Evolutionary conservation across 2,113 vertebrate species (phyloP), one percentile per base, ranked within the genome.

Genomic region (Gadus macrocephalus): DNA sequence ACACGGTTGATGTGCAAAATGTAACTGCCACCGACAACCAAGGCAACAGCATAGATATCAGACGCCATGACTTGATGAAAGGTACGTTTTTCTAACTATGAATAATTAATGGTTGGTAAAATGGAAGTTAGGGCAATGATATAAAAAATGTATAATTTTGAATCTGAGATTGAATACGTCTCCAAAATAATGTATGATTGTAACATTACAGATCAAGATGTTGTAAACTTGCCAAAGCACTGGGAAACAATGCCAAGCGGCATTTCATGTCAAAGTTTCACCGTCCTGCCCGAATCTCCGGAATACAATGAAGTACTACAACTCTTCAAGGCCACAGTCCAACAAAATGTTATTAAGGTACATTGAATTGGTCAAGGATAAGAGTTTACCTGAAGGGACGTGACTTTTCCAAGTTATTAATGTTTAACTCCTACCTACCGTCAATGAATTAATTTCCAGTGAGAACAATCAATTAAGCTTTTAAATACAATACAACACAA

Each of bases 241-340:
- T 97, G 95, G 95, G 83, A 80, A 53, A 2, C 62, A 35, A 94
- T 96, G 93, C 35, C 73, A 64, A 1, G 77, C 15, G 66, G 14
- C 3, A 70, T 42, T 0, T 20, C 65, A 0, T n/a, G 67, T 86
- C 71, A 73, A 58, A 12, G 77, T 49, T 80, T 93, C 67, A 0
- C 15, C 3, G 68, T 98, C 2, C 17, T 70, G 0, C 15, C 83
- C 5, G 64, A 15, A 0, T 25, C 68, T n/a, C 1, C 27, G 3
- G 93, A 96, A 72, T 89, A 95, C 38, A n/a, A 0, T 0, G 59
- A 55, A 0, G 88, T 95, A 68, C 73, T 84, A 61, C 65, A 0
- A 0, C 65, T 8, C 5, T 95, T 96, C 66, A 61, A 15, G 53
- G 66, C 64, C 55, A 88, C 93, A 0, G 95, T 93, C 67, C 0